Evolutionary conservation across 2,113 vertebrate species (phyloP), one percentile per base, ranked within the genome.

Genomic region (Prolemur simus): DNA sequence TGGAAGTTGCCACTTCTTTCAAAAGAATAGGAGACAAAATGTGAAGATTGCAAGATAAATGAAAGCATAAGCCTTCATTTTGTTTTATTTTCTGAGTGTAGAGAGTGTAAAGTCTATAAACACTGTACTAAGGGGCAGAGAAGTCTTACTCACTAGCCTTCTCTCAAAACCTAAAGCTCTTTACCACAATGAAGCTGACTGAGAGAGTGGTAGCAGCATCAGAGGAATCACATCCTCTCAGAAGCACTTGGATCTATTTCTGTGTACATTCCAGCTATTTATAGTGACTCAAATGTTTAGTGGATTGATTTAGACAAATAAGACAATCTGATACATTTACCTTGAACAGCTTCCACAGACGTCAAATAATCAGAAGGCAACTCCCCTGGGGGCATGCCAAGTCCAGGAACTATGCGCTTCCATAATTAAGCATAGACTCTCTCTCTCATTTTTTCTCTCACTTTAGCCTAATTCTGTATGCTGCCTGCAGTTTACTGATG

Each of bases 291-390:
- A 54, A 77, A 29, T 88, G 17, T n/a, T 90, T 64, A 64, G 39
- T 80, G 47, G 60, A 39, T 49, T 90, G 69, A 95, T 85, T 74
- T 86, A 63, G 84, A 88, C 77, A 96, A 89, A 87, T 91, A 94
- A 3, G 60, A 89, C 88, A 84, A 73, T 54, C 60, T 37, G 29
- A 89, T 58, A 60, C 17, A 64, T 84, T 96, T 95, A 92, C 74
- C 49, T 87, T 49, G 25, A 95, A 74, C 27, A 85, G n/a, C 15
- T 91, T 81, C 32, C 45, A 84, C 37, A 39, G 74, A 76, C 10
- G 74, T 93, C 68, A 90, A 27, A 69, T 71, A 78, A 89, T 83
- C 77, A 73, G n/a, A 88, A 91, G 25, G 56, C 52, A 83, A 37
- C 7, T 74, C 63, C 37, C 80, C 15, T 3, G 68, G 23, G 56